phyloP scores from a whole-genome alignment of 2,113 vertebrate genomes.

The Pluvialis apricaria region DNA sequence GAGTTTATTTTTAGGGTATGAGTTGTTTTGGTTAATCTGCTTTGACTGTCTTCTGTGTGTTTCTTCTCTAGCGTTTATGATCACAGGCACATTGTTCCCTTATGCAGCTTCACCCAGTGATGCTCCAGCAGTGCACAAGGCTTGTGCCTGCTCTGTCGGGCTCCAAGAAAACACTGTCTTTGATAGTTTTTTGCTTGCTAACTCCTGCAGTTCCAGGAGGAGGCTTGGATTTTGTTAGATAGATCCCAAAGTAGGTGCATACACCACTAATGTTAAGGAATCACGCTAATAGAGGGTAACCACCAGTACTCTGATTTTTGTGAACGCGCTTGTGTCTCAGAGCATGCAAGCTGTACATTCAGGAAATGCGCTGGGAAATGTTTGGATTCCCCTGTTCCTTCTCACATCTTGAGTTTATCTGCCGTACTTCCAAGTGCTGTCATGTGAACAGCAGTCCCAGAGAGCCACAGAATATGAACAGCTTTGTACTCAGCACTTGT shows the following conservation, averaged over 20 bases:
- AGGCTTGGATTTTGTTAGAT: neutral
- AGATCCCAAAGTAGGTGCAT: neutral
- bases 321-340: rapidly evolving
- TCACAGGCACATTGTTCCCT: neutral
- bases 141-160: neutral
- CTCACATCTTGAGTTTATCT: neutral
- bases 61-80: neutral
- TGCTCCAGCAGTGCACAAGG: neutral
- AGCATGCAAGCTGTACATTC: neutral
- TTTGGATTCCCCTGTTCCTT: neutral
- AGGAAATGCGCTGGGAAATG: neutral
- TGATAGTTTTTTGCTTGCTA: neutral
- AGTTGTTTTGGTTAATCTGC: neutral
- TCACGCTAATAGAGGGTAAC: neutral
- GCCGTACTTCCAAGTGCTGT: neutral
- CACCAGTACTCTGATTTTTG: neutral
- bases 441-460: neutral
- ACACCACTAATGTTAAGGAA: neutral
- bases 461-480: neutral
- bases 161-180: neutral
- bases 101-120: neutral
- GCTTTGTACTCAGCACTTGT: neutral
- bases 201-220: neutral
- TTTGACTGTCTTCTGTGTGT: neutral
- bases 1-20: neutral